These are phyloP conservation scores for Thereuonema tuberculata DNA, from an alignment of 1,140 invertebrate species.

Conservation along the genomic window DNA sequence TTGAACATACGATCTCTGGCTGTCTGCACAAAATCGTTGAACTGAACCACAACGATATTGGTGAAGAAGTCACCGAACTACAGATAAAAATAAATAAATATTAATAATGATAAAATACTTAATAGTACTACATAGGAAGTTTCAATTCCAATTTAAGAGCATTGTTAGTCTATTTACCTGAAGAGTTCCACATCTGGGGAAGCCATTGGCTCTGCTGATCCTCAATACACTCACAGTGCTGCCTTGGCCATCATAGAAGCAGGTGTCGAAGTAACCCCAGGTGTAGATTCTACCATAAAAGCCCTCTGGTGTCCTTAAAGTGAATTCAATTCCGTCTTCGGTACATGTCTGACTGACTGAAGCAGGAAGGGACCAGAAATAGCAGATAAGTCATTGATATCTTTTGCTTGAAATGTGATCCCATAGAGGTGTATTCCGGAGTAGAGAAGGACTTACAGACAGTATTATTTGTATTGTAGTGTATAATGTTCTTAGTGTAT, in stretches of 20 bases:
- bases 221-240: conserved; percentile 64
- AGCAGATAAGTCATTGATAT: no score
- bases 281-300: conserved; percentile 82
- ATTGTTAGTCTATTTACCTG: conserved; percentile 39
- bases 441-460: no score
- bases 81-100: conserved; percentile 18
- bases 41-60: conserved; percentile 86
- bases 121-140: no score
- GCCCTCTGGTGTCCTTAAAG: conserved; percentile 66
- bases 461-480: no score
- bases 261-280: conserved; percentile 78
- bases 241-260: conserved; percentile 78
- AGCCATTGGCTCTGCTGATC: conserved; percentile 73
- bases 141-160: no score
- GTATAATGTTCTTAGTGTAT: no score
- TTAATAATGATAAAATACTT: no score
- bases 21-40: conserved; percentile 83
- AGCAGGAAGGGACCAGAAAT: no score
- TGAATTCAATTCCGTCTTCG: conserved; percentile 88
- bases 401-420: no score
- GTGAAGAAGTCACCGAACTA: conserved; percentile 84
- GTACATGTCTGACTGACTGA: conserved; percentile 78
- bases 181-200: conserved; percentile 80
- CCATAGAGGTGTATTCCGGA: no score
- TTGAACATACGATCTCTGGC: conserved; percentile 81